Base-by-base conservation (phyloP, 2,888 invertebrate species). In the Subacronicta megacephala region DNA sequence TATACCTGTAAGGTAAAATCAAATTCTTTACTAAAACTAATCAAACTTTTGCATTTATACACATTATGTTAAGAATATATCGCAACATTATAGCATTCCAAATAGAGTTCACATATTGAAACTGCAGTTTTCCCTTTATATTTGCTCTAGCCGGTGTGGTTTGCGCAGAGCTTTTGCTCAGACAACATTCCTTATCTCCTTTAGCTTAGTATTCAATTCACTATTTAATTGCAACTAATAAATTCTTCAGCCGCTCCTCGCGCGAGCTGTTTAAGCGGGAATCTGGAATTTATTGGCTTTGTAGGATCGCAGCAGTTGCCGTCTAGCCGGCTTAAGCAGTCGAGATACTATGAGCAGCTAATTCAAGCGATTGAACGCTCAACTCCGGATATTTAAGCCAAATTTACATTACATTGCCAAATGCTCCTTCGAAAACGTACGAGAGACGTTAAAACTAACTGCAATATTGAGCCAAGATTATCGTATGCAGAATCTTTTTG, bases 281-380 rank as follows among this genome's bases (percentile, higher is more conserved):
- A 47, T 69, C 65, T 62, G 44, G 51, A 56, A 62, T 62, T 69
- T 69, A 65, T 69, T 62, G 63, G 56, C 36, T 52, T 18, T 36
- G 52, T 23, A 42, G 45, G 29, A 67, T 37, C 46, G 49, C 56
- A 23, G 42, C 37, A 29, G 37, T 9, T 35, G 43, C 38, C 33
- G 37, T 9, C 47, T 17, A 13, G 17, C 18, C 12, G 31, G 37
- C 33, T 31, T 38, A 37, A 20, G 62, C 31, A 31, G 5, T 10
- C n/a, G 13, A 3, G 6, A 15, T 15, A 16, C 26, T 42, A 16
- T 26, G 16, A 0, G 4, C 3, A 31, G 31, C 31, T 31, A 31
- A 0, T 6, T 31, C 31, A 31, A 31, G n/a, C 31, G n/a, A 31
- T n/a, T 31, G n/a, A 31, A n/a, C 31, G 5, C n/a, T n/a, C 31